These are phyloP conservation scores for Cavia porcellus DNA, from an alignment of 2,113 vertebrate species.

Conservation along the genomic window DNA sequence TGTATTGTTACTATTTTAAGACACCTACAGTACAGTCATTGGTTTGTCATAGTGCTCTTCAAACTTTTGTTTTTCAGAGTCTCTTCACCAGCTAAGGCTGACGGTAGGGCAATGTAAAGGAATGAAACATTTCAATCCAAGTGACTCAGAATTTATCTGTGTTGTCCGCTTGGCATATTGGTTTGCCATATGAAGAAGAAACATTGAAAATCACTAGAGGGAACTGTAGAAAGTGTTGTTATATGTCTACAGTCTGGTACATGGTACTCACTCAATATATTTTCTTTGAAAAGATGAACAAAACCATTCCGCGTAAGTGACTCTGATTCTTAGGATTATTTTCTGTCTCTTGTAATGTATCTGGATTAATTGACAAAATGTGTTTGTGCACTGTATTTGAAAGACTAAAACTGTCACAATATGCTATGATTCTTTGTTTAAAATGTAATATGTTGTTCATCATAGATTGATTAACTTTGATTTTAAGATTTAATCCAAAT, in stretches of 20 bases:
- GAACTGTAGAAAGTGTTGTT: not conserved
- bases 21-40: not conserved
- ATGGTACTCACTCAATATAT: not conserved
- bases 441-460: not conserved
- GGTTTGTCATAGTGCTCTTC: not conserved
- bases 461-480: not conserved
- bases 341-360: not conserved
- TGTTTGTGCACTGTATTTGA: not conserved
- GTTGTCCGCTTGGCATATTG: not conserved
- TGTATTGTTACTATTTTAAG: not conserved
- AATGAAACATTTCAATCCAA: not conserved
- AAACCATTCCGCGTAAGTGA: not conserved
- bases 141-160: not conserved
- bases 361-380: not conserved
- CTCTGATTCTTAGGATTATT: slow-evolving; percentile 8
- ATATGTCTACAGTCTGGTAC: not conserved
- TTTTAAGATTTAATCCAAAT: slow-evolving; percentile 43
- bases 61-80: not conserved
- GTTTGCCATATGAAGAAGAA: not conserved
- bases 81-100: not conserved
- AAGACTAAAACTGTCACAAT: not conserved
- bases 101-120: too few species aligned
- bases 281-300: not conserved
- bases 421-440: not conserved
- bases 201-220: not conserved